Conservation (phyloP, 2,113 vertebrate species). For the Ammodytes dubius region DNA sequence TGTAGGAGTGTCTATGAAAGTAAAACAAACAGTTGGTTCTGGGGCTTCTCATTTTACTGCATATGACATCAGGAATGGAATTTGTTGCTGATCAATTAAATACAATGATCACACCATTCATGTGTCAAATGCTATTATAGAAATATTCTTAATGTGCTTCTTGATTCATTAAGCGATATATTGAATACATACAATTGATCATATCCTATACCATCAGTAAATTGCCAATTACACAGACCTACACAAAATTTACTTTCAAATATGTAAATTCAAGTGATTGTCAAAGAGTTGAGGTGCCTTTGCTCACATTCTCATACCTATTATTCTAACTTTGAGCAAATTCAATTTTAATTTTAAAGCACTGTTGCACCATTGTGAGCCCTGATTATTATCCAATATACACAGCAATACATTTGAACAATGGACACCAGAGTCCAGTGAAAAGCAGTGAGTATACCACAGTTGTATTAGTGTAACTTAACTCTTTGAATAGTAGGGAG, state of each 20-base stretch:
- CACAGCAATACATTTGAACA: constrained; percentile 51
- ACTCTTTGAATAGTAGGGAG: constrained; percentile 47
- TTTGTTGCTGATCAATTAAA: constrained; percentile 18
- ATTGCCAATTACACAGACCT: constrained; percentile 63
- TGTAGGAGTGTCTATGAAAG: constrained; percentile 23
- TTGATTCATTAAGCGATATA: constrained; percentile 13
- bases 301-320: constrained; percentile 39
- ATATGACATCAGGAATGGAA: constrained; percentile 16
- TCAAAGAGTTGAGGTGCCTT: constrained; percentile 67
- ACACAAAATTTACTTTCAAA: constrained; percentile 60
- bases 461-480: constrained; percentile 49
- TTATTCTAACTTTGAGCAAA: constrained; percentile 36
- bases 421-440: constrained; percentile 33
- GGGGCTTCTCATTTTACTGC: constrained; percentile 4
- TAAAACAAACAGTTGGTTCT: constrained; percentile 31
- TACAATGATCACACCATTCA: constrained; percentile 14
- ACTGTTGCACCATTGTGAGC: constrained; percentile 51
- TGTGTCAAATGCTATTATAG: constrained; percentile 11
- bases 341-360: constrained; percentile 51
- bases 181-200: constrained; percentile 36
- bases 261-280: constrained; percentile 70
- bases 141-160: constrained; percentile 16
- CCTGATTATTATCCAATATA: constrained; percentile 61
- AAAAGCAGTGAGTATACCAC: constrained; percentile 47
- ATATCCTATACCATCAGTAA: constrained; percentile 40